These are phyloP conservation scores for Porphyrio hochstetteri DNA, from an alignment of 2,113 vertebrate species.

Conservation along the genomic window DNA sequence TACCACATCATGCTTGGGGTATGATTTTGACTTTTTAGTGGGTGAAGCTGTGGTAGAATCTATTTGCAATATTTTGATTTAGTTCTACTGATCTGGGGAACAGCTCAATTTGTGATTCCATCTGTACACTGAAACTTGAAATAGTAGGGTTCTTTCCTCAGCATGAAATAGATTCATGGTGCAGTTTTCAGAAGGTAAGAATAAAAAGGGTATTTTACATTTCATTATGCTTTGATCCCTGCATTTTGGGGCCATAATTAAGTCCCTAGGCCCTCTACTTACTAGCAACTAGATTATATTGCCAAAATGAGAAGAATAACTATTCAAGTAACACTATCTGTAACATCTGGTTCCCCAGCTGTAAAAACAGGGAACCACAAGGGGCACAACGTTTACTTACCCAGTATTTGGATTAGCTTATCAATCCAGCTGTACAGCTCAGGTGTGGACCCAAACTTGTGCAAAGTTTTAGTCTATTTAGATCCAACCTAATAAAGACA, in stretches of 20 bases:
- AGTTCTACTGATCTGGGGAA: not conserved
- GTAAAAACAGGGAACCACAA: slow-evolving; percentile 24
- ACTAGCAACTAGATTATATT: not conserved
- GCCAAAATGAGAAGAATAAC: not conserved
- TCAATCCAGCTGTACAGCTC: slow-evolving; percentile 9
- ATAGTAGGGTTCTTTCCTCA: not conserved
- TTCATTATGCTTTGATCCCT: not conserved
- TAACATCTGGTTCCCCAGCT: slow-evolving; percentile 24
- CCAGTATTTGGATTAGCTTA: slow-evolving; percentile 14
- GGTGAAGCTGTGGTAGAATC: not conserved
- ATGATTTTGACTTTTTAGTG: not conserved
- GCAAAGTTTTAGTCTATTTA: not conserved
- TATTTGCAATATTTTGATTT: not conserved
- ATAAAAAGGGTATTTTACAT: not conserved
- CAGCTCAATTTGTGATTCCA: not conserved
- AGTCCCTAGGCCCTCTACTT: not conserved
- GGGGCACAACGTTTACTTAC: not conserved
- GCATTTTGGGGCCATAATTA: not conserved
- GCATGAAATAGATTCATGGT: not conserved
- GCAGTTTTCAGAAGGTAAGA: not conserved
- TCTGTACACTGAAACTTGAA: not conserved
- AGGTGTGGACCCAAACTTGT: not conserved
- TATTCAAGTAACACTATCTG: not conserved
- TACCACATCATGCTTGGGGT: not conserved
- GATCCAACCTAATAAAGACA: not conserved